Conservation (phyloP, 92 coral and sea anemone species). For the Parazoanthus darwini region DNA sequence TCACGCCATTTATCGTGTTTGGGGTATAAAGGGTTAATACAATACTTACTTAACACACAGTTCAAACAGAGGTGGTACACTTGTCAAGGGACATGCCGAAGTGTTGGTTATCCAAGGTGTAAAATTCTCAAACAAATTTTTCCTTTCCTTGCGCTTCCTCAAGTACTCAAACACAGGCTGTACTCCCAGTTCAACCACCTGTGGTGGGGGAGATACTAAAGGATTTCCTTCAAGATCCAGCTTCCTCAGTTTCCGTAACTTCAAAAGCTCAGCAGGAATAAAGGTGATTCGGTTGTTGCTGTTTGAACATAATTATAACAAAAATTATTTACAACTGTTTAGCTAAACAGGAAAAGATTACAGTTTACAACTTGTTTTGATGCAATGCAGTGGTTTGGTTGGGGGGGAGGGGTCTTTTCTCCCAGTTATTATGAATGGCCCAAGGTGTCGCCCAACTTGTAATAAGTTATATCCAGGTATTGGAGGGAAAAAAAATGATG, state of each 20-base stretch:
- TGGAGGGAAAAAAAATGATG: no score
- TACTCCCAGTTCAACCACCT: not conserved
- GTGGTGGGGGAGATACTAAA: not conserved
- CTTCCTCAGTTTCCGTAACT: not conserved
- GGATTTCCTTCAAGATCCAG: not conserved
- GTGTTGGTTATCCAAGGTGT: slow-evolving; percentile 5
- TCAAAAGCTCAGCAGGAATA: not conserved
- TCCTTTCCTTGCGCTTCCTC: slow-evolving; percentile 9
- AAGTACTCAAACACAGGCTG: not conserved
- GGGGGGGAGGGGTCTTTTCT: no score
- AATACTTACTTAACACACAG: not conserved
- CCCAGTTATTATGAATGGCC: no score
- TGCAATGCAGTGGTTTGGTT: no score
- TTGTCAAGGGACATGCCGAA: not conserved
- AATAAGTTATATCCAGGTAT: no score
- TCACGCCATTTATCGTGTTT: no score
- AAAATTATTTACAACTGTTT: no score
- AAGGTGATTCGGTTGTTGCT: slow-evolving; percentile 4
- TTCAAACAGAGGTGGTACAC: not conserved
- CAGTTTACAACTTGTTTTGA: no score
- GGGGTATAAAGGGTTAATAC: not conserved
- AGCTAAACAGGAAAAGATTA: no score
- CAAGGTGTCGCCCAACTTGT: no score
- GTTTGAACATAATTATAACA: not conserved
- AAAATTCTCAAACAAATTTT: slow-evolving; percentile 12